phyloP scores from a whole-genome alignment of 2,797 vertebrate genomes.

The Sebastiscus albofasciatus region DNA sequence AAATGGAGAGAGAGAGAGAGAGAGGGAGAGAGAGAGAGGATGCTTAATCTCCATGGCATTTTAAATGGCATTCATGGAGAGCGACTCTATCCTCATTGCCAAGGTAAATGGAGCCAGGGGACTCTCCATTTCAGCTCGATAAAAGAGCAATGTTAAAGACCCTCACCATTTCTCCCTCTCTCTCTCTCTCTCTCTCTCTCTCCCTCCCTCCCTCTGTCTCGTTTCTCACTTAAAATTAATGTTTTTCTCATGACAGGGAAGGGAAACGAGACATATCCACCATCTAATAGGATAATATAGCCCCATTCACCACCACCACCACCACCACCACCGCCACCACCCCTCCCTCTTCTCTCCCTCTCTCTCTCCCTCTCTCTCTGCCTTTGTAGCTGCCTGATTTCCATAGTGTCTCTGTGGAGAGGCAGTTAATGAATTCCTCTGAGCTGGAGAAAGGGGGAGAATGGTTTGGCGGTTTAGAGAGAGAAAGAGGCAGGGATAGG shows the following conservation, averaged over 20 bases:
- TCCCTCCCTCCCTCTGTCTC: conserved; percentile 53
- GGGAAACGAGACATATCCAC: conserved; percentile 84
- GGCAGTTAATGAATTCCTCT: conserved; percentile 97
- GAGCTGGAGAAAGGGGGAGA: conserved; percentile 94
- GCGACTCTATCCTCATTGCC: conserved; percentile 97
- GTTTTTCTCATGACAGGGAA: conserved; percentile 84
- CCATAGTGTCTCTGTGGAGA: conserved; percentile 97
- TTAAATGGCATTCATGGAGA: conserved; percentile 96
- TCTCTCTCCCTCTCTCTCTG: conserved; percentile 90
- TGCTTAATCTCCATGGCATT: conserved; percentile 85
- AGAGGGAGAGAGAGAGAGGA: conserved; percentile 64
- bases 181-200: conserved; percentile 22
- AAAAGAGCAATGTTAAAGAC: conserved; percentile 91
- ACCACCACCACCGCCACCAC: conserved; percentile 19
- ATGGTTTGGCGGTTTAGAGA: conserved; percentile 87
- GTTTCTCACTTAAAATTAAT: conserved; percentile 84
- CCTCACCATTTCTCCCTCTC: conserved; percentile 62
- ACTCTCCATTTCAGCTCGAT: conserved; percentile 97
- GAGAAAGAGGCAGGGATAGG: conserved; percentile 78
- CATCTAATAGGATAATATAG: conserved; percentile 86
- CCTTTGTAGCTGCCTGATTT: conserved; percentile 96
- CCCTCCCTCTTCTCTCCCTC: conserved; percentile 55
- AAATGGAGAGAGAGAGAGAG: conserved; percentile 71
- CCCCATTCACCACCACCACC: conserved; percentile 75
- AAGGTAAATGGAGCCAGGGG: conserved; percentile 99